Conservation (phyloP, 2,113 vertebrate genomes). For the Edolisoma coerulescens region DNA sequence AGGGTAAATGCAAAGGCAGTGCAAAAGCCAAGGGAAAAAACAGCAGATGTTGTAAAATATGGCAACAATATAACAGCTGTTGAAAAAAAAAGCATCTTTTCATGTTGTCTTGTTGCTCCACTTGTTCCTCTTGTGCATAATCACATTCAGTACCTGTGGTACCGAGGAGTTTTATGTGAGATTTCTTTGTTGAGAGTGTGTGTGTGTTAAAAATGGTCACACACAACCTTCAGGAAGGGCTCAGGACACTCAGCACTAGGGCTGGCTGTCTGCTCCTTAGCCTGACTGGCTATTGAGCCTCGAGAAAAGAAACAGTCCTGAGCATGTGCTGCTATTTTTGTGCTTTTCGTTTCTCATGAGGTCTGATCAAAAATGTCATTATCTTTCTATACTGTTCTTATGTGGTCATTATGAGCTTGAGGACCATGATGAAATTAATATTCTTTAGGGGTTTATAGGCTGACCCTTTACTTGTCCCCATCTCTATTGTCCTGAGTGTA, state of each 20-base stretch:
- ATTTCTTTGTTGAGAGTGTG: neutral
- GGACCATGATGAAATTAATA: neutral
- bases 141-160: neutral
- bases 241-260: neutral
- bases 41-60: conserved; percentile 40
- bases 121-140: neutral
- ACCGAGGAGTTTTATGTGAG: neutral
- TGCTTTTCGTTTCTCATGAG: neutral
- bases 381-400: neutral
- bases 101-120: neutral
- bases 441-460: neutral
- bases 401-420: rapidly evolving
- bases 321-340: neutral
- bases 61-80: neutral
- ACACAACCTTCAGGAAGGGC: neutral
- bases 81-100: neutral
- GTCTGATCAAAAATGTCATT: neutral
- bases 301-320: neutral
- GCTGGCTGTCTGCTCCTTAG: neutral
- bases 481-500: neutral
- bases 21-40: neutral
- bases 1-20: conserved; percentile 59
- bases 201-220: neutral
- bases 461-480: neutral
- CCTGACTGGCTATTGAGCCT: neutral